Percentiles rank a stretch among this genome's conserved stretches.
phyloP scores from a whole-genome alignment of 2,888 invertebrate genomes.

The Yponomeuta cagnagella region DNA sequence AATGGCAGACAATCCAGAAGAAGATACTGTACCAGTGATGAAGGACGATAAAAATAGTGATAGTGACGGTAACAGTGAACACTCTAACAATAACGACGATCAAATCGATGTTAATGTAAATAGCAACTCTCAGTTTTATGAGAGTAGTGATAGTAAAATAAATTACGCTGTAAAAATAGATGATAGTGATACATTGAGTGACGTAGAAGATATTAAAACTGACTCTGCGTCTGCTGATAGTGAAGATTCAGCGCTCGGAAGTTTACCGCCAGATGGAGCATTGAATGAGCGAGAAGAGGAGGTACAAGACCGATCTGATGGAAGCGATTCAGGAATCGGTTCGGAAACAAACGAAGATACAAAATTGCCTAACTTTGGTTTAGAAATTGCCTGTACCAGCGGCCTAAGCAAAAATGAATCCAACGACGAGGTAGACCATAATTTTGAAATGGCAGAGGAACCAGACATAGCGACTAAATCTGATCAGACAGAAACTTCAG shows the following conservation, averaged over 20 bases:
- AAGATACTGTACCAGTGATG: constrained; percentile 38
- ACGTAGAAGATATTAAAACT: constrained; percentile 70
- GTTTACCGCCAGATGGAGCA: constrained; percentile 68
- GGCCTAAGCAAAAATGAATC: constrained; percentile 28
- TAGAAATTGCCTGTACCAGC: constrained; percentile 48
- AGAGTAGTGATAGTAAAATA: constrained; percentile 69
- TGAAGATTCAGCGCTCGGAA: constrained; percentile 79
- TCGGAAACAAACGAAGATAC: constrained; percentile 81
- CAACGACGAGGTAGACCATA: constrained; percentile 18
- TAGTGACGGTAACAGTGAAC: constrained; percentile 62
- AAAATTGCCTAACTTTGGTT: constrained; percentile 52
- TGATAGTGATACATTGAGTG: constrained; percentile 70
- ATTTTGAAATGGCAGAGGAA: constrained; percentile 26
- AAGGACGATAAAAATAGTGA: constrained; percentile 57
- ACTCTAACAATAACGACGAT: constrained; percentile 58
- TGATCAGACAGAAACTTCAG: constrained; percentile 28
- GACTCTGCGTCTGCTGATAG: constrained; percentile 74
- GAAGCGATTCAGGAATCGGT: constrained; percentile 89
- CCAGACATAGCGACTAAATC: constrained; percentile 27
- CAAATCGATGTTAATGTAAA: constrained; percentile 55
- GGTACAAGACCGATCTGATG: constrained; percentile 83
- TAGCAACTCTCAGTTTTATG: constrained; percentile 69
- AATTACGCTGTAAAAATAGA: constrained; percentile 68
- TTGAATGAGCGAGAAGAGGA: constrained; percentile 74
- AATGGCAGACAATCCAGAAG: constrained; percentile 28